A percentile compares a stretch with the other conserved stretches of the same genome.
Evolutionary conservation across 2,113 vertebrate genomes (phyloP).

Genomic region (Gallinago undulata): DNA sequence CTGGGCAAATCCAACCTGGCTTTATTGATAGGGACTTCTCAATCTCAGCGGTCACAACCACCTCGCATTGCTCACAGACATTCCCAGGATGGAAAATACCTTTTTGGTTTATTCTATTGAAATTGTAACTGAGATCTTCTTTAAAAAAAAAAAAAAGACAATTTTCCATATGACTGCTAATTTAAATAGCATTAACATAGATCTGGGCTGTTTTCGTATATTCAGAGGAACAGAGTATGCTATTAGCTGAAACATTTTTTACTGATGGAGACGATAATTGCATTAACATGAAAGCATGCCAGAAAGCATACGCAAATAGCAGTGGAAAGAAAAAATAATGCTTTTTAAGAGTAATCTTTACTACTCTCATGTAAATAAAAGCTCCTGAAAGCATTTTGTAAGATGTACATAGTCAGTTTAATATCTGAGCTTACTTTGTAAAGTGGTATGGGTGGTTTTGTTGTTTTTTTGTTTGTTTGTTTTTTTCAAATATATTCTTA

Average conservation of each 20-base stretch:
- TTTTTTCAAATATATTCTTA: neutral
- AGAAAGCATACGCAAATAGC: neutral
- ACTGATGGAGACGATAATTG: neutral
- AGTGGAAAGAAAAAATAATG: neutral
- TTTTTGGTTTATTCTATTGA: neutral
- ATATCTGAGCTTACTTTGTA: neutral
- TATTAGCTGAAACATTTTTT: neutral
- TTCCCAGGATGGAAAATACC: neutral
- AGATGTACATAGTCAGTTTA: neutral
- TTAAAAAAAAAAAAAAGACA: neutral
- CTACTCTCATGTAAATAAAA: neutral
- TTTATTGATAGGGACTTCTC: accelerated
- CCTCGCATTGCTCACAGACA: accelerated
- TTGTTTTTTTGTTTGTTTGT: neutral
- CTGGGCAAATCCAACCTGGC: neutral
- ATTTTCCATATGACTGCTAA: neutral
- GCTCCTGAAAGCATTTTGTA: neutral
- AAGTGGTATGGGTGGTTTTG: neutral
- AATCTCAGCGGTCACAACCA: neutral
- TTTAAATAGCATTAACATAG: neutral
- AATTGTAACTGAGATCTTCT: neutral
- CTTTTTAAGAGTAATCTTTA: neutral
- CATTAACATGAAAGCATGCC: neutral
- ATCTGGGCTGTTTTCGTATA: neutral
- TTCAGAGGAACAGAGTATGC: neutral